Percentiles rank a stretch among this genome's conserved stretches.
phyloP scores from a whole-genome alignment of 2,797 vertebrate genomes.

The Xiphophorus birchmanni region DNA sequence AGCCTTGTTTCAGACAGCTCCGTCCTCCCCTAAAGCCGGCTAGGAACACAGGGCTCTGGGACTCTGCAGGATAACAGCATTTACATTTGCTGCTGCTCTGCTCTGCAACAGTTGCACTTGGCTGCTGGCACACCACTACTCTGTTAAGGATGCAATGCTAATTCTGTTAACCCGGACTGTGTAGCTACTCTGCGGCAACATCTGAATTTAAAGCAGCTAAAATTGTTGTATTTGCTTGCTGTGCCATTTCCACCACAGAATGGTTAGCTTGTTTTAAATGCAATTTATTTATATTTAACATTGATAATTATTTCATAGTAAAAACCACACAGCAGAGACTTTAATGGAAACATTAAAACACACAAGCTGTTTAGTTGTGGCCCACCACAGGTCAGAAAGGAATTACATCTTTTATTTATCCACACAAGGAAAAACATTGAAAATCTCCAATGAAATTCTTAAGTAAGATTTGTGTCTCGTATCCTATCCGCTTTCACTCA shows the following conservation, averaged over 20 bases:
- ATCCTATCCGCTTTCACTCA: conserved; percentile 12
- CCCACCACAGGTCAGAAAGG: not conserved
- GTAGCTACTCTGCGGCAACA: conserved; percentile 31
- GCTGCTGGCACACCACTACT: conserved; percentile 46
- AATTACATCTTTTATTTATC: not conserved
- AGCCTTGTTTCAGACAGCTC: conserved; percentile 45
- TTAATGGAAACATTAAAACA: conserved; percentile 19
- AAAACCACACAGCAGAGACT: conserved; percentile 12
- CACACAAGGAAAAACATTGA: not conserved
- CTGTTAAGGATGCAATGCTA: conserved; percentile 45
- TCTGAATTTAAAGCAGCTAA: conserved; percentile 42
- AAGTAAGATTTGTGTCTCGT: not conserved
- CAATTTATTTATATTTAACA: conserved; percentile 45
- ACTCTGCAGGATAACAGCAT: conserved; percentile 42
- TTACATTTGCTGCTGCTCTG: conserved; percentile 43
- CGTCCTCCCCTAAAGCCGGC: conserved; percentile 36
- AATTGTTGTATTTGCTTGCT: conserved; percentile 42
- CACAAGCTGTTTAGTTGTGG: conserved; percentile 1
- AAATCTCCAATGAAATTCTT: not conserved
- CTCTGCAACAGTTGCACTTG: conserved; percentile 36
- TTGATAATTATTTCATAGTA: conserved; percentile 52
- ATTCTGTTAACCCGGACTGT: conserved; percentile 66
- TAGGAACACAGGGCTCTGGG: conserved; percentile 42
- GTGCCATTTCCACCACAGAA: conserved; percentile 22
- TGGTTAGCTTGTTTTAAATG: conserved; percentile 21